Evolutionary conservation across 2,113 vertebrate species (phyloP).

Genomic region (Notechis scutatus): DNA sequence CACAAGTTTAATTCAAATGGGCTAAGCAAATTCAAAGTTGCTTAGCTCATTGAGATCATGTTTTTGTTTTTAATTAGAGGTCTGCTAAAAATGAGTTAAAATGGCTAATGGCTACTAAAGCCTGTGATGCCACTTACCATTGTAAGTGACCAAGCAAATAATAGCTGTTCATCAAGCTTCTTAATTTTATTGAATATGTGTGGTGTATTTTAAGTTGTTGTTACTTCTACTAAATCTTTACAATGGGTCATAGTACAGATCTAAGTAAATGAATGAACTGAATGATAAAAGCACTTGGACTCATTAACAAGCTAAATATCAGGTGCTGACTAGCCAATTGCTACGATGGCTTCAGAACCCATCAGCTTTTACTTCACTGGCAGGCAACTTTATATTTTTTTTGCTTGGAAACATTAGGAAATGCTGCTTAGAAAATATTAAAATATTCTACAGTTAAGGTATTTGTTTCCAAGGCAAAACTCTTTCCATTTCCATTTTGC

Average conservation of each 20-base stretch:
- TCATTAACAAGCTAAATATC: constrained; percentile 15
- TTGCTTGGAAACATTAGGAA: constrained; percentile 15
- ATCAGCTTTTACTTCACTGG: neutral
- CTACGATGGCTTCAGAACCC: neutral
- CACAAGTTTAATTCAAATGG: neutral
- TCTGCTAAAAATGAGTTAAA: neutral
- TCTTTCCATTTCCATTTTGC: constrained; percentile 43
- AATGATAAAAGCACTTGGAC: neutral
- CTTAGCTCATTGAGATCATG: neutral
- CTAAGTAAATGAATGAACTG: neutral
- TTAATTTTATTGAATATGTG: neutral
- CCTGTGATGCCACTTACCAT: neutral
- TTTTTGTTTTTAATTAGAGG: neutral
- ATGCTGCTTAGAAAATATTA: constrained; percentile 2
- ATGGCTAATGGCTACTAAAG: neutral
- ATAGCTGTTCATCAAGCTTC: neutral
- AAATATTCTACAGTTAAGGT: constrained; percentile 23
- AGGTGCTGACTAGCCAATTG: neutral
- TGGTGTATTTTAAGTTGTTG: neutral
- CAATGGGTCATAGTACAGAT: neutral
- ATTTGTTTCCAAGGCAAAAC: neutral
- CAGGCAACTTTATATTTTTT: constrained; percentile 20
- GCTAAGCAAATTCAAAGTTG: neutral
- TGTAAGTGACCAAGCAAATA: neutral
- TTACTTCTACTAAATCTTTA: neutral